Percentiles rank a stretch among this genome's conserved stretches.
These are phyloP conservation scores for Pectinophora gossypiella DNA, from an alignment of 1,140 invertebrate genomes.

Conservation along the genomic window DNA sequence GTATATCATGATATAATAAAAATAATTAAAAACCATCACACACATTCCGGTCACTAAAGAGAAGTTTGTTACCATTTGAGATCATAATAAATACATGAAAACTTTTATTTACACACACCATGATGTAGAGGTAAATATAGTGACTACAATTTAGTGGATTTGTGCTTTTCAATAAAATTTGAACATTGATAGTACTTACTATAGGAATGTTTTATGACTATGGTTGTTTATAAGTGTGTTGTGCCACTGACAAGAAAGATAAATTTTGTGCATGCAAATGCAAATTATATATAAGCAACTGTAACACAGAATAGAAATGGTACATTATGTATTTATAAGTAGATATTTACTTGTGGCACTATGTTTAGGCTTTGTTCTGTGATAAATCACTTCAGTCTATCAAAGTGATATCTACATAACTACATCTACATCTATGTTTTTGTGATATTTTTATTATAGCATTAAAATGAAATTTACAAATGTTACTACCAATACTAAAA, in stretches of 20 bases:
- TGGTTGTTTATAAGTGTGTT: neutral
- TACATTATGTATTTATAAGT: no score
- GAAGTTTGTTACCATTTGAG: conserved; percentile 22
- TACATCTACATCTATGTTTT: neutral
- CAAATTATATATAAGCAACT: no score
- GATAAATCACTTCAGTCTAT: neutral
- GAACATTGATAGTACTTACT: conserved; percentile 9
- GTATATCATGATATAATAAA: neutral
- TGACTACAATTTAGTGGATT: conserved; percentile 12
- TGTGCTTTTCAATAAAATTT: conserved; percentile 5
- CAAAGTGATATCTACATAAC: neutral
- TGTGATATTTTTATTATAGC: conserved; percentile 2
- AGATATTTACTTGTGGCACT: neutral
- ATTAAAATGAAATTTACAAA: no score
- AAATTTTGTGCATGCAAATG: neutral
- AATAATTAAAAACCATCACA: conserved; percentile 7
- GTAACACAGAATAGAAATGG: no score
- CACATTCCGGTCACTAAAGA: conserved; percentile 16
- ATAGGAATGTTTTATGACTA: conserved; percentile 15
- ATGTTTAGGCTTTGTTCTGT: neutral
- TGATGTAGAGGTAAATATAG: no score
- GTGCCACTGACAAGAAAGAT: neutral
- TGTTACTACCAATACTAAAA: no score
- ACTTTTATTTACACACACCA: conserved; percentile 9
- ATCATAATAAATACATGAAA: conserved; percentile 26